Evolutionary conservation across 1,140 invertebrate genomes (phyloP).

Genomic region (Hyles euphorbiae): DNA sequence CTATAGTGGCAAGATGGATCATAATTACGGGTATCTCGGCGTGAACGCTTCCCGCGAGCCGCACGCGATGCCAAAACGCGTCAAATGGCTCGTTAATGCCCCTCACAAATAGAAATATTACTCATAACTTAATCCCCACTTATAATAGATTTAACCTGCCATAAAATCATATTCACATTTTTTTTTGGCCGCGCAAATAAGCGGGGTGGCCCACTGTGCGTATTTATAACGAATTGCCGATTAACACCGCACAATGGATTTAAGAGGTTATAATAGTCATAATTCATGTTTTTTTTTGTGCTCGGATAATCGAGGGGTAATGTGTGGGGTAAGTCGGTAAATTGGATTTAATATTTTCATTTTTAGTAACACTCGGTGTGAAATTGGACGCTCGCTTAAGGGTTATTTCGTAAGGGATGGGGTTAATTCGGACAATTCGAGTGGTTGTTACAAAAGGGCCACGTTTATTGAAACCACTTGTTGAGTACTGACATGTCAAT

Average conservation of each 20-base stretch:
- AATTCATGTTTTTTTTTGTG: slow-evolving; percentile 60
- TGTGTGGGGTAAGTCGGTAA: slow-evolving; percentile 54
- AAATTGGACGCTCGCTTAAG: slow-evolving; percentile 68
- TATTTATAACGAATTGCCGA: slow-evolving; percentile 55
- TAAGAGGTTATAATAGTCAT: slow-evolving; percentile 67
- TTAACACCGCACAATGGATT: slow-evolving; percentile 55
- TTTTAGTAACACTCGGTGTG: slow-evolving; percentile 67
- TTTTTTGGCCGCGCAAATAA: slow-evolving; percentile 52
- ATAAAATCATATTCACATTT: slow-evolving; percentile 67
- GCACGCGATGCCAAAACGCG: slow-evolving; percentile 59
- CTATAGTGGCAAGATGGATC: slow-evolving; percentile 32
- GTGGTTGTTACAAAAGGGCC: slow-evolving; percentile 24
- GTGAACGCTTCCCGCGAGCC: slow-evolving; percentile 31
- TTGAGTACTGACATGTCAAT: slow-evolving; percentile 4
- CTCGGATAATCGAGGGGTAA: slow-evolving; percentile 59
- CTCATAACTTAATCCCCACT: slow-evolving; percentile 70
- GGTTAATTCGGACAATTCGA: slow-evolving; percentile 50
- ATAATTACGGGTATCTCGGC: slow-evolving; percentile 49
- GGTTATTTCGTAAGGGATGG: slow-evolving; percentile 40
- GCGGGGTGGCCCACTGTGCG: slow-evolving; percentile 44
- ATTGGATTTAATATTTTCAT: slow-evolving; percentile 74
- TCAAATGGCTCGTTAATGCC: slow-evolving; percentile 69
- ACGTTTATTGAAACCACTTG: slow-evolving; percentile 2
- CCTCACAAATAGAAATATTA: slow-evolving; percentile 69
- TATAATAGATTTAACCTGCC: slow-evolving; percentile 72